Conservation (phyloP, 64 coral and sea anemone genomes). For the Orbicella faveolata region DNA sequence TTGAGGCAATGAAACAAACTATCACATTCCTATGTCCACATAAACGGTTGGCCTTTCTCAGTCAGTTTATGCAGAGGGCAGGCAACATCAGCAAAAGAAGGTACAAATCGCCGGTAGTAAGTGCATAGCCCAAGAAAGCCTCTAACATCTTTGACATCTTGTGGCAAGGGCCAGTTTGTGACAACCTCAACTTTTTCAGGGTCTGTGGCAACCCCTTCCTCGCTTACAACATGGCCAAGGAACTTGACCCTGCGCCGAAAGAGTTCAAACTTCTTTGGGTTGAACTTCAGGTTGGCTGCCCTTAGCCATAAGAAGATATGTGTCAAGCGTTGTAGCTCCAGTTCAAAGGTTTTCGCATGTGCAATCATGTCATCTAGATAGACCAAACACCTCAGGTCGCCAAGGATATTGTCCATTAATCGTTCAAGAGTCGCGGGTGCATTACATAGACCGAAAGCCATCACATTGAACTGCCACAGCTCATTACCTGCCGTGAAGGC, state of each 20-base stretch:
- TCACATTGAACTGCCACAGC: conserved; percentile 14
- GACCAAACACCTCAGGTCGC: conserved; percentile 11
- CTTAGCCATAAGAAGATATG: conserved; percentile 8
- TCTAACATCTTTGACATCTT: conserved; percentile 7
- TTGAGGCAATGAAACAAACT: conserved; percentile 26
- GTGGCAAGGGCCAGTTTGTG: conserved; percentile 25
- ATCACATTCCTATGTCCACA: conserved; percentile 34
- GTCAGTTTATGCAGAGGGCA: conserved; percentile 44
- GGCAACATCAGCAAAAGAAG: background rate
- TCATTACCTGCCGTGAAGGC: conserved; percentile 17
- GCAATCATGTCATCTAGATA: conserved; percentile 39
- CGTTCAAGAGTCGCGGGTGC: conserved; percentile 31
- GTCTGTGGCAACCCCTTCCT: conserved; percentile 29
- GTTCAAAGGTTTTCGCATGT: conserved; percentile 17
- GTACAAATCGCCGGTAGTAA: conserved; percentile 54
- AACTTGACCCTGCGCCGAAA: background rate
- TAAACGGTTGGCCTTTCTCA: conserved; percentile 2
- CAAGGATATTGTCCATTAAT: conserved; percentile 15
- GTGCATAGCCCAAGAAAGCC: conserved; percentile 46
- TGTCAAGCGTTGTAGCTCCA: background rate
- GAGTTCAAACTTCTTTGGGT: conserved; percentile 23
- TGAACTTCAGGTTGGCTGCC: conserved; percentile 25
- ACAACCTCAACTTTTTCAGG: conserved; percentile 40
- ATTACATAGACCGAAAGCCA: conserved; percentile 57
- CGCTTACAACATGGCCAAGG: conserved; percentile 8